A percentile compares a stretch with the other conserved stretches of the same genome.
phyloP scores from a whole-genome alignment of 2,113 vertebrate genomes.

The Lamprologus sp. region DNA sequence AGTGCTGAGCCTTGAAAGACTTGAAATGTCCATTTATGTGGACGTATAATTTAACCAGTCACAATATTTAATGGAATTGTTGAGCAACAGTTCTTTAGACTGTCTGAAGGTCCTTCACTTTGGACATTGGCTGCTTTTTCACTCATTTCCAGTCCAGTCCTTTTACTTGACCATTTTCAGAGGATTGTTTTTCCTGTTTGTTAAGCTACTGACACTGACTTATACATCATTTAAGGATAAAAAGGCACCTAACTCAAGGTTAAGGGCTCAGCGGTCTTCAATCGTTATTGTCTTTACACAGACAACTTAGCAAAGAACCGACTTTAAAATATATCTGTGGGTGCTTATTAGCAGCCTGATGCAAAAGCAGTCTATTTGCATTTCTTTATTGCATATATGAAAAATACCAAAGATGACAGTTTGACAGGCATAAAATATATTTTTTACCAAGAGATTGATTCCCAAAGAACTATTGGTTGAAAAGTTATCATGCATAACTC shows the following conservation, averaged over 20 bases:
- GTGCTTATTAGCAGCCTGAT: neutral
- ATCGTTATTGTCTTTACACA: rapidly evolving
- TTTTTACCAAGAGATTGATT: neutral
- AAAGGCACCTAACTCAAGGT: neutral
- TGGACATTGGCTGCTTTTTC: neutral
- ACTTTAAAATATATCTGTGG: neutral
- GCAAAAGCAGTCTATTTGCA: neutral
- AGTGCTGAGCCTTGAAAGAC: neutral
- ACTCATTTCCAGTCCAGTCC: neutral
- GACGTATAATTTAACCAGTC: neutral
- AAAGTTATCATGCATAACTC: neutral
- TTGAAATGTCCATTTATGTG: neutral
- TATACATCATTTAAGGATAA: neutral
- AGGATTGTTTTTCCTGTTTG: neutral
- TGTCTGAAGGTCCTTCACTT: neutral
- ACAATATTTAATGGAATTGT: neutral
- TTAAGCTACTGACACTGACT: neutral
- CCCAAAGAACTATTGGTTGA: neutral
- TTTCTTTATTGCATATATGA: neutral
- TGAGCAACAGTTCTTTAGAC: neutral
- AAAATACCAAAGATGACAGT: neutral
- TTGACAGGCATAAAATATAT: neutral
- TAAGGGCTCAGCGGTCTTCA: rapidly evolving
- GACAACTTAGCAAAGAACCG: neutral
- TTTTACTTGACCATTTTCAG: neutral